Base-by-base conservation (phyloP, 2,888 invertebrate genomes). In the Uloborus plumipes region DNA sequence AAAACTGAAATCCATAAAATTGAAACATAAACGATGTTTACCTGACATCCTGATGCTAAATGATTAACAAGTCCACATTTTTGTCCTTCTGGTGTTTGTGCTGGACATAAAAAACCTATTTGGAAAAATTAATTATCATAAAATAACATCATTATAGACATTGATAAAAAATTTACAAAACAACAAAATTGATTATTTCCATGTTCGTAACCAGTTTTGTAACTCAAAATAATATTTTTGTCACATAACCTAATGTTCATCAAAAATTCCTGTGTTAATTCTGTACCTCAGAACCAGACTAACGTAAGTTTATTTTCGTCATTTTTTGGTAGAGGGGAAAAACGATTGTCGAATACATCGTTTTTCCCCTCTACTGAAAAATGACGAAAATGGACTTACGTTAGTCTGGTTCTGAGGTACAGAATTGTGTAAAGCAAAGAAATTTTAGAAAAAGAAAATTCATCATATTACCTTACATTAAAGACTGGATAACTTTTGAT, bases 41-140 rank as follows among this genome's bases (percentile, higher is more conserved):
- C 79, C 67, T 80, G 51, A 16, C 74, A 74, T 49, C 18, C 22
- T 20, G 59, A 59, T 26, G 98, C 93, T 87, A 99, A 91, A 89
- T 99, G 99, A 91, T 99, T 99, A 59, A 99, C 92, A 77, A 99
- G 92, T 0, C 99, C 99, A 90, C 98, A 98, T 0, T 99, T 98
- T 0, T 96, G 92, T 0, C 99, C 99, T 90, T 99, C 99, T 55
- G 99, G 99, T 0, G 99, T 99, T 89, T 99, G 99, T 0, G 99
- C 98, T 0, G 99, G 99, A 88, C 99, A 99, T 88, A 99, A 94
- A 90, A 99, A 99, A 74, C 99, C 83, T 83, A 18, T 15, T 66
- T n/a, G n/a, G 47, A 51, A 75, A 20, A 65, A 47, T 53, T 1
- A 20, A 51, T 47, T 50, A 20, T 50, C 18, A 50, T 1, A 50